Base-by-base conservation (phyloP, 2,888 invertebrate species). In the Biston stratarius region DNA sequence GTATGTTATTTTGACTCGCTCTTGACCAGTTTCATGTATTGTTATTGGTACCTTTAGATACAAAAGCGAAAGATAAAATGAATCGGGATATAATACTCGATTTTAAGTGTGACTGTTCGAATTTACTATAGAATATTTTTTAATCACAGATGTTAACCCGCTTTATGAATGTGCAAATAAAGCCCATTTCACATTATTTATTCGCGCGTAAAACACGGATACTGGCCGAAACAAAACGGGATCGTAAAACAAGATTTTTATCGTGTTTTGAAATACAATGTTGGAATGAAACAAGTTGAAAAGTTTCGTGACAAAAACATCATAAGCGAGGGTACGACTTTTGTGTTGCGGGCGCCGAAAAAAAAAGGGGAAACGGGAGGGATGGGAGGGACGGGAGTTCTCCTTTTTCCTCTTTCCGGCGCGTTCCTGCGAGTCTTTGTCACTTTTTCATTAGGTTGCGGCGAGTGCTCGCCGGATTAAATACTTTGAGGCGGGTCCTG, bases 221-320 rank as follows among this genome's bases (percentile, higher is more conserved):
- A 65, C 67, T 64, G 67, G 65, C 69, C 63, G 69, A 57, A 69
- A 67, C 69, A 59, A 63, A 70, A 70, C 67, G 67, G 62, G 72
- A 72, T 71, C 71, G 71, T 72, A 74, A 69, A 72, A 67, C 72
- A 71, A 71, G 72, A 74, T 72, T 74, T 74, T 71, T 71, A 74
- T 71, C 74, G 70, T 64, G 60, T 68, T 71, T 72, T 71, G 67
- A 71, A 73, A 73, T 67, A 74, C 71, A 73, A 73, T 71, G 72
- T 62, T 60, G 69, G 69, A 65, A 72, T 65, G 71, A 69, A 69
- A 73, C 70, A 73, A 74, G 71, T 73, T 66, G 62, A 65, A 65
- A 70, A 73, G 72, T 74, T 74, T 69, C 57, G 67, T 60, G 67
- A 73, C 71, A 70, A 72, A 73, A 70, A 69, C 69, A 64, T 69